Base-by-base conservation (phyloP, 92 coral and sea anemone species). In the Pocillopora meandrina region DNA sequence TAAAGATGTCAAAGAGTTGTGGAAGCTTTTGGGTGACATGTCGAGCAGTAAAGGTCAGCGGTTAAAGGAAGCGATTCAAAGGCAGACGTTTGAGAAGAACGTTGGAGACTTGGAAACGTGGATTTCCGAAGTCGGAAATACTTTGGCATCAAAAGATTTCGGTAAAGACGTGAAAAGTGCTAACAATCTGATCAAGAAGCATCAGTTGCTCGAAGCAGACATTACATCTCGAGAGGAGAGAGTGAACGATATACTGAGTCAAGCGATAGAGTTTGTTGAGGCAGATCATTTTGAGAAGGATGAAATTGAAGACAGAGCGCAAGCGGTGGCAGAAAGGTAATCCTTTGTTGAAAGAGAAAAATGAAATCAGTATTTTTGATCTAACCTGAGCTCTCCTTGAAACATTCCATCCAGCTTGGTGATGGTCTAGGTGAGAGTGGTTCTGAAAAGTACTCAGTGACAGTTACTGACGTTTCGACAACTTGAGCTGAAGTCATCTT, bases 251-350 rank as follows among this genome's bases (percentile, higher is more conserved):
- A 90, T 94, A 33, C 78, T 93, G 55, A 79, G 87, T 56, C 98
- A 94, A 71, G 95, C 98, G 10, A 92, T 90, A n/a, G 98, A 90
- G 33, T 94, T 94, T 82, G 94, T 89, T 6, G 96, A 92, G 64
- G 94, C 95, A 0, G 95, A 83, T 63, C 98, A 96, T 83, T 96
- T 94, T 67, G 90, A 91, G 90, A 94, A 94, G 76, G 95, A 94
- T 17, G 98, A 96, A 80, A 96, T 96, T 74, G 93, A 87, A 21
- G 95, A 90, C 82, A 89, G 93, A 74, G 98, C 98, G 16, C 89
- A 87, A 33, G 95, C 93, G 61, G 92, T 94, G 26, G 93, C 92
- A 21, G 95, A 94, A 85, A 96, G 98, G 98, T 95, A 61, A 10
- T 42, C 52, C 52, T 42, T 42, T 42, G 52, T 42, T 42, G 52